These are phyloP conservation scores for Myripristis jacobus DNA, from an alignment of 2,797 vertebrate species.

Conservation along the genomic window DNA sequence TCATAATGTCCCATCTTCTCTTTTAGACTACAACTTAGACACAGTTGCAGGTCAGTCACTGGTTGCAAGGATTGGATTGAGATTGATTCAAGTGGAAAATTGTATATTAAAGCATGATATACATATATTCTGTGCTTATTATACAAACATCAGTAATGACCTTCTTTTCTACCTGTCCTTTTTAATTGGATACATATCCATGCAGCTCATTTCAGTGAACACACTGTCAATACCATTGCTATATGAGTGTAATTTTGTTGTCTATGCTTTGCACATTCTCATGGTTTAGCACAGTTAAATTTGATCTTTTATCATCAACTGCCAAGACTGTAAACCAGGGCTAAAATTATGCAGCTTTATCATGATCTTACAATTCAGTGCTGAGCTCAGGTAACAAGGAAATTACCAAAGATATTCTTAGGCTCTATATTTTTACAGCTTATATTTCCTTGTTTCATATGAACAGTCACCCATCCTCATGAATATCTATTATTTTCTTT, in stretches of 20 bases:
- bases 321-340: neutral
- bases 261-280: neutral
- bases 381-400: neutral
- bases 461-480: neutral
- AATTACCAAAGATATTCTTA: neutral
- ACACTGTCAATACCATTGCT: neutral
- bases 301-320: neutral
- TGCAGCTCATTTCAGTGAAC: neutral
- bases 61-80: neutral
- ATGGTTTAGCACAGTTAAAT: neutral
- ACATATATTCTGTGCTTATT: no score
- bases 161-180: neutral
- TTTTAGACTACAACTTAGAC: neutral
- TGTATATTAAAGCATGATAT: no score
- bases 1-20: neutral
- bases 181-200: neutral
- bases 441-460: neutral
- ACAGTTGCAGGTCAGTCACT: neutral
- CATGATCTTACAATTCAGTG: conserved; percentile 8
- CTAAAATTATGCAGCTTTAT: conserved; percentile 8
- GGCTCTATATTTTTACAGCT: neutral
- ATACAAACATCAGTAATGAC: neutral
- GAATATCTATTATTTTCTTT: neutral
- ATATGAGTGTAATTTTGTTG: neutral
- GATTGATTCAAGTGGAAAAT: neutral